These are phyloP conservation scores for Anarsia innoxiella DNA, from an alignment of 2,888 invertebrate genomes.

Conservation along the genomic window DNA sequence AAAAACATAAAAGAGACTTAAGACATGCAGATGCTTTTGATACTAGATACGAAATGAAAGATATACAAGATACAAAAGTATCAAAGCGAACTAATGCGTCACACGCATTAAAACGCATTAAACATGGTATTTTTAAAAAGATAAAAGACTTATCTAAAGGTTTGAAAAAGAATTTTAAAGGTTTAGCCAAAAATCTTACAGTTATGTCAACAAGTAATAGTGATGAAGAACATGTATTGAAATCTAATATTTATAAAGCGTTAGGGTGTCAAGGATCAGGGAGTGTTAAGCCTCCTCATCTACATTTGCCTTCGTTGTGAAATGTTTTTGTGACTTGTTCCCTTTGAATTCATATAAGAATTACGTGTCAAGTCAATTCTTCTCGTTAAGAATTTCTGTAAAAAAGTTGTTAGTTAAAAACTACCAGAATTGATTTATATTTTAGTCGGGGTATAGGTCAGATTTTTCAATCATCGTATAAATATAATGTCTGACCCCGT, in stretches of 20 bases:
- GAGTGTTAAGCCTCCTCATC: too few species aligned
- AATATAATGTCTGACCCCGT: too few species aligned
- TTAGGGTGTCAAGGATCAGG: constrained; percentile 14
- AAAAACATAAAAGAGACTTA: not conserved
- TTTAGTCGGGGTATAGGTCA: too few species aligned
- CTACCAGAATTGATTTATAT: too few species aligned
- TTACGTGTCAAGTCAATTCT: too few species aligned
- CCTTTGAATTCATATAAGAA: too few species aligned
- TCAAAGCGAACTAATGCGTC: not conserved
- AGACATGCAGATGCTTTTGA: not conserved
- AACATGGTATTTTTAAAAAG: not conserved
- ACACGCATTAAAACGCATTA: not conserved
- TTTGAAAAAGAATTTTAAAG: not conserved
- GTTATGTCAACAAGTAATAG: constrained; percentile 19
- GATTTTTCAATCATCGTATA: too few species aligned
- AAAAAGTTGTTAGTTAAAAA: too few species aligned
- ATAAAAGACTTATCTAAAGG: not conserved
- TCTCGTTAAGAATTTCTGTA: too few species aligned
- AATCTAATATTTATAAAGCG: constrained; percentile 26
- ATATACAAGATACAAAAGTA: not conserved
- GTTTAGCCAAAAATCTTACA: not conserved
- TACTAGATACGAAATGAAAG: not conserved
- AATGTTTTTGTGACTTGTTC: too few species aligned
- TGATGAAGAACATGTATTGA: constrained; percentile 25
- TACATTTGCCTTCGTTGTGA: too few species aligned